phyloP scores from a whole-genome alignment of 2,888 invertebrate species.

The Galerucella calmariensis region DNA sequence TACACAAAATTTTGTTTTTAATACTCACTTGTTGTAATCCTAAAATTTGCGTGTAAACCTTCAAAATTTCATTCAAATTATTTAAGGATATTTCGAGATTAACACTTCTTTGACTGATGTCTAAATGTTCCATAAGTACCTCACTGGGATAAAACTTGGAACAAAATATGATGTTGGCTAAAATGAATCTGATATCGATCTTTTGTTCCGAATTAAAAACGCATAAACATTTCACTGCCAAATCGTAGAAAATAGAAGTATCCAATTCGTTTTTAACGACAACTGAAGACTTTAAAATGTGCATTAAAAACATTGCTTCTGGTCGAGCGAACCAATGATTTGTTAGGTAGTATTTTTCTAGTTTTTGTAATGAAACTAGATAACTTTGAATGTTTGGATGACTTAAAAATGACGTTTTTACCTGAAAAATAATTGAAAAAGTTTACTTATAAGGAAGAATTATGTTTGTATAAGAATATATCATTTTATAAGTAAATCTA shows the following conservation, averaged over 20 bases:
- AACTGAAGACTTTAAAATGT: conserved; percentile 65
- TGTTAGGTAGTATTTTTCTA: conserved; percentile 62
- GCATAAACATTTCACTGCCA: conserved; percentile 72
- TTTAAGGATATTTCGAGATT: conserved; percentile 63
- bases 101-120: conserved; percentile 65
- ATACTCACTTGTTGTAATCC: conserved; percentile 57
- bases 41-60: conserved; percentile 59
- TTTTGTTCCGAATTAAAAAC: conserved; percentile 71
- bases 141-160: conserved; percentile 71
- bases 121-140: conserved; percentile 68
- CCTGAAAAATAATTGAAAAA: conserved; percentile 42
- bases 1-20: conserved; percentile 1
- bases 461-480: background rate
- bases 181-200: conserved; percentile 69
- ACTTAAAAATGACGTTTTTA: conserved; percentile 8
- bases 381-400: conserved; percentile 63
- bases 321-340: conserved; percentile 74
- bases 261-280: conserved; percentile 60
- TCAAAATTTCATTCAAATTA: conserved; percentile 57
- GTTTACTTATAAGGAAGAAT: background rate
- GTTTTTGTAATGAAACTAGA: conserved; percentile 61
- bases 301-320: conserved; percentile 70
- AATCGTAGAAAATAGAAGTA: conserved; percentile 68
- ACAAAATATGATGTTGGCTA: conserved; percentile 72
- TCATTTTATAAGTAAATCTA: too few species aligned